These are phyloP conservation scores for Platyscapa corneri DNA, from an alignment of 1,140 invertebrate genomes.

Conservation along the genomic window DNA sequence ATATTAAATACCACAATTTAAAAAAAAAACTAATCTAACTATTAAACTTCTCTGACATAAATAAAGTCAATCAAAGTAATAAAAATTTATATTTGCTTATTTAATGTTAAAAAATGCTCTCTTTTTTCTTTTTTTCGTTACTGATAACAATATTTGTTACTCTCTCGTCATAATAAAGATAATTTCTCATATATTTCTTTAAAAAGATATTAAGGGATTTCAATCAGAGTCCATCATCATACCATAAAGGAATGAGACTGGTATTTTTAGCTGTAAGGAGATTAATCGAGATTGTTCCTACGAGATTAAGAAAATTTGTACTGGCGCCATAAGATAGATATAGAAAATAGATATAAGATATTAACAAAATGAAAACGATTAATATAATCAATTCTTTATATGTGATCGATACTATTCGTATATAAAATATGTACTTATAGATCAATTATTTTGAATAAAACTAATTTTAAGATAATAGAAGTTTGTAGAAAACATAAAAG, in stretches of 20 bases:
- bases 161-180: neutral
- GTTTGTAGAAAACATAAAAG: too few relatives aligned
- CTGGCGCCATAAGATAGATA: too few relatives aligned
- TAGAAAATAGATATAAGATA: neutral
- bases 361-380: neutral
- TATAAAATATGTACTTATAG: neutral
- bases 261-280: neutral
- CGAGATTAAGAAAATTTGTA: slow-evolving; percentile 11
- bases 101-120: neutral
- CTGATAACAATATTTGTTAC: neutral
- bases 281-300: neutral
- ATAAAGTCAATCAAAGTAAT: neutral
- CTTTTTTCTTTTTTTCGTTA: too few relatives aligned
- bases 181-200: neutral
- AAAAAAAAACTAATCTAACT: neutral
- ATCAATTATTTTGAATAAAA: neutral
- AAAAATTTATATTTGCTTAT: neutral
- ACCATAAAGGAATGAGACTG: neutral
- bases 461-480: too few relatives aligned
- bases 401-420: neutral
- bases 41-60: neutral
- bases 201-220: neutral
- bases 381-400: neutral
- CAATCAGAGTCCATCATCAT: neutral
- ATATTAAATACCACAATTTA: neutral